Evolutionary conservation across 2,888 invertebrate genomes (phyloP).

Genomic region (Scrobipalpa atriplicella): DNA sequence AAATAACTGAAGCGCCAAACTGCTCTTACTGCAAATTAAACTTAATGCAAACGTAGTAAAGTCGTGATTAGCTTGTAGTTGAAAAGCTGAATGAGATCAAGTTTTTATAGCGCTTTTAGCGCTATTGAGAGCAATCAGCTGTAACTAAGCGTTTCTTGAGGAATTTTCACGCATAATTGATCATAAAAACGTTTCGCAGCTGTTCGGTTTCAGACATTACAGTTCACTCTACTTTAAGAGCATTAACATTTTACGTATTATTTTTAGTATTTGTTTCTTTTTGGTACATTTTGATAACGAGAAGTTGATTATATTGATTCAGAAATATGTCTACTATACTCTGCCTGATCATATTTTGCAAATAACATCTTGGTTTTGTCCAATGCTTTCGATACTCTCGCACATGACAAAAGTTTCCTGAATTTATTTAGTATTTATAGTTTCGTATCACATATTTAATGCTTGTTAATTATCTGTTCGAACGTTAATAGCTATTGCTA

Average conservation of each 20-base stretch:
- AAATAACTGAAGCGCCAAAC: background rate
- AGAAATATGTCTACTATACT: too few relatives aligned
- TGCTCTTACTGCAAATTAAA: background rate
- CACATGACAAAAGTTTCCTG: too few relatives aligned
- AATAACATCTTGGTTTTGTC: too few relatives aligned
- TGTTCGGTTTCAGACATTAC: slow-evolving; percentile 9
- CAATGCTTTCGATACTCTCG: too few relatives aligned
- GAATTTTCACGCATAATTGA: slow-evolving; percentile 19
- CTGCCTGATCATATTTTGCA: too few relatives aligned
- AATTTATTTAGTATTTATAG: too few relatives aligned
- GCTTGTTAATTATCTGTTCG: too few relatives aligned
- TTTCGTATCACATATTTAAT: too few relatives aligned
- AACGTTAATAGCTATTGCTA: too few relatives aligned
- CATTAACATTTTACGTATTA: background rate
- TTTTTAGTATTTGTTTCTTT: background rate
- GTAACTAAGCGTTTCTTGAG: slow-evolving; percentile 47
- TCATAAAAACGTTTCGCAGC: slow-evolving; percentile 2
- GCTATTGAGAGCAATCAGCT: slow-evolving; percentile 58
- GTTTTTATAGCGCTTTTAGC: slow-evolving; percentile 61
- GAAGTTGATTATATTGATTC: background rate
- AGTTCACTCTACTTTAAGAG: background rate
- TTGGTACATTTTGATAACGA: background rate
- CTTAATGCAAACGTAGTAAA: background rate
- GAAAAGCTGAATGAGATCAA: background rate
- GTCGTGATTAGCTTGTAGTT: background rate